Base-by-base conservation (phyloP, 2,797 vertebrate genomes). In the Hybognathus amarus region DNA sequence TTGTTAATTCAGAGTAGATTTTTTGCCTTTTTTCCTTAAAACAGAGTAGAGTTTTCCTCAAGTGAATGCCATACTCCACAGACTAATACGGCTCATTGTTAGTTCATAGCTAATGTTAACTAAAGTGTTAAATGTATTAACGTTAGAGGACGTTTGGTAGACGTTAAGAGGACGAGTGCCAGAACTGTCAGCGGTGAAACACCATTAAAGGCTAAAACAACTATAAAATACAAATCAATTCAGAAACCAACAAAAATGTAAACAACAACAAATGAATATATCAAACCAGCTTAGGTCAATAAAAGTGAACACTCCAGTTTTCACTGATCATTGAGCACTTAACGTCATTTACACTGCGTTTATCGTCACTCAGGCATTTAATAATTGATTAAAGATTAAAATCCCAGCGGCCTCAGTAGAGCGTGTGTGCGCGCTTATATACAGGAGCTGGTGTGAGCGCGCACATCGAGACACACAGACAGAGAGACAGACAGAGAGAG, bases 361-460 rank as follows among this genome's bases (percentile, higher is more conserved):
- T 20, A 56, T 54, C 17, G 6, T 30, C 78, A 9, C 66, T 80
- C 47, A 56, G 24, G 66, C 78, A 12, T 80, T 59, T 59, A 15
- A 59, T 42, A 42, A 80, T 80, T 42, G 66, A 80, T 68, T 24
- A 36, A 24, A 18, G 63, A 67, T 52, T 67, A 17, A 79, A 79
- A 27, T 68, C 77, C 77, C 77, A 18, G 5, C 6, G 61, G 77
- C 30, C 20, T 69, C 47, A 15, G 20, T 54, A n/a, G 85, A 42
- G 80, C 85, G 77, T 75, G 79, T 70, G 36, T 15, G 63, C 17
- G 56, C 11, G 54, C 9, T 24, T 47, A 66, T 79, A 78, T 91
- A 92, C 89, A 86, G 66, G 66, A 61, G 11, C 20, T 66, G 52
- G 64, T 38, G 27, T 6, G 10, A 54, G 47, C 17, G 27, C 30